A percentile compares a stretch with the other conserved stretches of the same genome.
Evolutionary conservation across 1,140 invertebrate genomes (phyloP).

Genomic region (Polyergus mexicanus): DNA sequence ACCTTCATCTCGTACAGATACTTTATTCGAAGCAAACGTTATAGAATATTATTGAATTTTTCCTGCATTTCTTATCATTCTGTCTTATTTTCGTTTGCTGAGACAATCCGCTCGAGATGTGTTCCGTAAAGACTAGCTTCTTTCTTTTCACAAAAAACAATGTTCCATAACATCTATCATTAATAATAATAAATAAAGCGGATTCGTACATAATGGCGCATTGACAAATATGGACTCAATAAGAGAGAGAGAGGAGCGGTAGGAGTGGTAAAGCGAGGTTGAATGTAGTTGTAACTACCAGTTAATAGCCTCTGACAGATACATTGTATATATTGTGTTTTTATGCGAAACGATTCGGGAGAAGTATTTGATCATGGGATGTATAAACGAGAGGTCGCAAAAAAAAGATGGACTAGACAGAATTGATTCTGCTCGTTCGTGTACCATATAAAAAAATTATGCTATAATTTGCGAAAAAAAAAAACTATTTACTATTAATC

Average conservation of each 20-base stretch:
- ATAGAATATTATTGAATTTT: slow-evolving; percentile 17
- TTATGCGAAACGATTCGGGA: slow-evolving; percentile 2
- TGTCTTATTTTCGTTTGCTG: background rate
- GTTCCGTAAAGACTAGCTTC: background rate
- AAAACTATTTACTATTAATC: background rate
- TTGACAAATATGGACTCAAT: slow-evolving; percentile 23
- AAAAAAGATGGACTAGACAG: background rate
- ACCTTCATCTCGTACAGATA: background rate
- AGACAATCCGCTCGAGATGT: background rate
- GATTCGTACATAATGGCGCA: slow-evolving; percentile 10
- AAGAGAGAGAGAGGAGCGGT: slow-evolving; percentile 33
- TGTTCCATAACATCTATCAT: background rate
- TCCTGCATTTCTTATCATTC: background rate
- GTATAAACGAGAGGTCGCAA: background rate
- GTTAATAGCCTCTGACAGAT: slow-evolving; percentile 37
- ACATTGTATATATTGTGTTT: slow-evolving; percentile 4
- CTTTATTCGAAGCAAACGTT: background rate
- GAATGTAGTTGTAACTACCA: slow-evolving; percentile 28
- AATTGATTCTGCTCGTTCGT: background rate
- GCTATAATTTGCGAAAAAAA: background rate
- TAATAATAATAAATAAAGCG: slow-evolving; percentile 39
- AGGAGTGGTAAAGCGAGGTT: slow-evolving; percentile 18
- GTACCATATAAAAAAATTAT: background rate
- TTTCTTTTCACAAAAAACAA: slow-evolving; percentile 2
- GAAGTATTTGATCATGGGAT: slow-evolving; percentile 1